A percentile compares a stretch with the other conserved stretches of the same genome.
These are phyloP conservation scores for Parapristionchus giblindavisi DNA, from an alignment of 2,888 invertebrate genomes.

Conservation along the genomic window DNA sequence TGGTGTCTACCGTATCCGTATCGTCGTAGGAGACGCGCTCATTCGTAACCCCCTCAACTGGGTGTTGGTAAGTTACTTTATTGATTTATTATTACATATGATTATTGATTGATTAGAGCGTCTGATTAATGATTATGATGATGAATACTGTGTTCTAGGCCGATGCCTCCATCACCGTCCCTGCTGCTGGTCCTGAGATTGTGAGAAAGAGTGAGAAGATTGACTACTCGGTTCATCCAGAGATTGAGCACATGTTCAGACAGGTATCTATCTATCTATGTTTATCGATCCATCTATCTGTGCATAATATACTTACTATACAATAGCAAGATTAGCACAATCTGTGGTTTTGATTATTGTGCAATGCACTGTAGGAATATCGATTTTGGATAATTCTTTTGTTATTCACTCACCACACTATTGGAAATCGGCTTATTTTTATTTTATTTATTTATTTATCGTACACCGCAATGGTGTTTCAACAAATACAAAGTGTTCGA, in stretches of 20 bases:
- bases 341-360: too few relatives aligned
- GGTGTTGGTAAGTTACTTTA: conserved; percentile 76
- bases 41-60: conserved; percentile 89
- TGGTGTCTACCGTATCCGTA: conserved; percentile 82
- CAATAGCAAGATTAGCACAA: too few relatives aligned
- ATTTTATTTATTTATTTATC: too few relatives aligned
- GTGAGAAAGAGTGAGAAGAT: conserved; percentile 55
- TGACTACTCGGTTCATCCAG: conserved; percentile 58
- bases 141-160: conserved; percentile 70
- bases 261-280: too few relatives aligned
- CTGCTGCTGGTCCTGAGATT: conserved; percentile 71
- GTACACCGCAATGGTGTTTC: too few relatives aligned
- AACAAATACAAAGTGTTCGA: too few relatives aligned
- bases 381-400: too few relatives aligned
- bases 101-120: background rate
- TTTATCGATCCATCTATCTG: too few relatives aligned
- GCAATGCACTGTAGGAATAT: too few relatives aligned
- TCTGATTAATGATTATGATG: background rate
- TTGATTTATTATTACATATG: background rate
- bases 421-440: too few relatives aligned
- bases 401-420: too few relatives aligned
- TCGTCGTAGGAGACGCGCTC: conserved; percentile 90
- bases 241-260: conserved; percentile 83
- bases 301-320: too few relatives aligned
- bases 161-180: conserved; percentile 80